Conservation (phyloP, 2,888 invertebrate species). For the Thysanoteuthis rhombus region DNA sequence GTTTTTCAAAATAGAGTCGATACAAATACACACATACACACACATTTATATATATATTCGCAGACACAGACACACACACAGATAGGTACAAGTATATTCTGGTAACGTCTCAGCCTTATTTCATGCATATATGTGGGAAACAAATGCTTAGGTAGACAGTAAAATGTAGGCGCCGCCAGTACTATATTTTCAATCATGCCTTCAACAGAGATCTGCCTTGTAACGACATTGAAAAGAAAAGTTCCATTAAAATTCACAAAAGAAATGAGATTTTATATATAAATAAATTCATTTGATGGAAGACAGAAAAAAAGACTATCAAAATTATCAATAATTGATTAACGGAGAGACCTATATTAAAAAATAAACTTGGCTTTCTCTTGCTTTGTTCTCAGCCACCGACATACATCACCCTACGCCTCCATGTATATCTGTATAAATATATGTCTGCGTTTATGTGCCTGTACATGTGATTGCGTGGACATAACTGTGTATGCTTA, state of each 20-base stretch:
- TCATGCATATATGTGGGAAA: neutral
- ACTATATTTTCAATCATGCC: neutral
- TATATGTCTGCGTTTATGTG: neutral
- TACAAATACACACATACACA: no score
- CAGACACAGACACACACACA: neutral
- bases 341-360: neutral
- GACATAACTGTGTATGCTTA: neutral
- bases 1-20: no score
- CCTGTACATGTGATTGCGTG: neutral
- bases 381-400: neutral
- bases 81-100: neutral
- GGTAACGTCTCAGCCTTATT: neutral
- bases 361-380: neutral
- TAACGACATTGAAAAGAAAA: neutral
- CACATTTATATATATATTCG: neutral
- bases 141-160: neutral
- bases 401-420: neutral
- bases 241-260: conserved; percentile 12
- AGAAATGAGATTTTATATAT: neutral
- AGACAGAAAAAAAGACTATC: neutral
- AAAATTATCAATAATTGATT: neutral
- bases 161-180: neutral
- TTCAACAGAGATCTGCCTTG: neutral
- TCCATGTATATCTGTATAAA: neutral
- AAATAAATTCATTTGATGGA: neutral